Percentiles rank a stretch among this genome's conserved stretches.
phyloP scores from a whole-genome alignment of 2,113 vertebrate genomes.

The Agapornis roseicollis region DNA sequence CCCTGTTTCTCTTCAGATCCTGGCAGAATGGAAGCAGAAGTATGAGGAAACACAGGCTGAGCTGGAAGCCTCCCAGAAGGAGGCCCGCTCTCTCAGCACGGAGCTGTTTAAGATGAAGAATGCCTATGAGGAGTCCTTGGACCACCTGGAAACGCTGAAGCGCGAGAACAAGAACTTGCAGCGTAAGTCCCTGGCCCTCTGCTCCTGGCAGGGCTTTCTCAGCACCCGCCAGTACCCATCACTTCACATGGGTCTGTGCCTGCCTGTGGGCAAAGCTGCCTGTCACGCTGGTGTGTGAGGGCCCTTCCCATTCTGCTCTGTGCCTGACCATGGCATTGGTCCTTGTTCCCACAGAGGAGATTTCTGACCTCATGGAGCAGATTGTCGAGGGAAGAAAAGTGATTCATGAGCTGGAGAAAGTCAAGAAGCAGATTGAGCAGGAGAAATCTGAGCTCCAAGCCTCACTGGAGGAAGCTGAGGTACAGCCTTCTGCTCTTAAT shows the following conservation, averaged over 20 bases:
- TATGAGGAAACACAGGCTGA: slow-evolving; percentile 79
- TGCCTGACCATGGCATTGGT: too few relatives aligned
- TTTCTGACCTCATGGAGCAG: slow-evolving; percentile 83
- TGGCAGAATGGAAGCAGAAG: slow-evolving; percentile 66
- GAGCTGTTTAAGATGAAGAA: slow-evolving; percentile 84
- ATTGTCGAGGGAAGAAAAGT: slow-evolving; percentile 84
- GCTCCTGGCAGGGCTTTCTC: not conserved
- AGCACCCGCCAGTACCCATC: not conserved
- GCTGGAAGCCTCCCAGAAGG: slow-evolving; percentile 82
- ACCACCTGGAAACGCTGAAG: slow-evolving; percentile 74
- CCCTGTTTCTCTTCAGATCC: too few relatives aligned
- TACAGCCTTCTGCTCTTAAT: too few relatives aligned
- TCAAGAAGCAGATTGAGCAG: too few relatives aligned
- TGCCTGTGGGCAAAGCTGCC: not conserved
- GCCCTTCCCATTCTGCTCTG: not conserved
- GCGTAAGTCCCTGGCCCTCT: slow-evolving; percentile 56
- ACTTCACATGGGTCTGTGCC: not conserved
- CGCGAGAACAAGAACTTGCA: slow-evolving; percentile 81
- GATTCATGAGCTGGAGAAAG: slow-evolving; percentile 61
- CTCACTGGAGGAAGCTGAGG: too few relatives aligned
- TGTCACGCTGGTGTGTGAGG: not conserved
- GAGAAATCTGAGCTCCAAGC: too few relatives aligned
- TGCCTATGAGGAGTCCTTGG: slow-evolving; percentile 56
- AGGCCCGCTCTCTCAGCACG: slow-evolving; percentile 78
- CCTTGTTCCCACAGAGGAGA: slow-evolving; percentile 77